Conservation (phyloP, 2,113 vertebrate genomes). For the Hylia prasina region DNA sequence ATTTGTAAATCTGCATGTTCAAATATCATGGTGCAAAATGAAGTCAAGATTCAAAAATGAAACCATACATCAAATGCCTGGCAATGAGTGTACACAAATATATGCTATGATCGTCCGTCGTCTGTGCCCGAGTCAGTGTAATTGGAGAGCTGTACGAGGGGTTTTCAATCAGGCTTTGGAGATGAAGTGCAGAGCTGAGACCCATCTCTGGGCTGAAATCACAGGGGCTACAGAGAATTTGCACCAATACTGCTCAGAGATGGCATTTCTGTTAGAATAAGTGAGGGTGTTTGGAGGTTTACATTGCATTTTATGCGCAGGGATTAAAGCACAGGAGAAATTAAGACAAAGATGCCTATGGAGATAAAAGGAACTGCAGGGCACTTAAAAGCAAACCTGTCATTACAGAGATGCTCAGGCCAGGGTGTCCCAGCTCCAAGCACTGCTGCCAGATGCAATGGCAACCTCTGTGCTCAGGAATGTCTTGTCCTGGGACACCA, state of each 20-base stretch:
- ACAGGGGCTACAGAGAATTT: not conserved
- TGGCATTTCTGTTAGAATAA: not conserved
- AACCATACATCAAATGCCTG: not conserved
- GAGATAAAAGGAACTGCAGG: not conserved
- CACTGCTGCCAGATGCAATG: not conserved
- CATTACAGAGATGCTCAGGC: accelerated
- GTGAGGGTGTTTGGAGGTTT: not conserved
- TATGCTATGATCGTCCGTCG: accelerated
- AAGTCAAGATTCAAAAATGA: not conserved
- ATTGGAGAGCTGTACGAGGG: accelerated
- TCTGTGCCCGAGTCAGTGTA: not conserved
- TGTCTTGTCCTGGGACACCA: not conserved
- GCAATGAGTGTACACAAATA: accelerated
- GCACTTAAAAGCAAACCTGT: not conserved
- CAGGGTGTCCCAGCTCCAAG: not conserved
- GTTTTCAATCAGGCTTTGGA: not conserved
- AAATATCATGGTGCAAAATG: not conserved
- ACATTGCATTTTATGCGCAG: not conserved
- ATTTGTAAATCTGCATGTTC: not conserved
- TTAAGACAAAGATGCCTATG: not conserved
- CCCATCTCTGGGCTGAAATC: not conserved
- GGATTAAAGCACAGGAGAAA: not conserved
- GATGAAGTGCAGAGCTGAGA: not conserved
- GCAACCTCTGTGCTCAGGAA: not conserved
- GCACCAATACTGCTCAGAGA: not conserved